These are phyloP conservation scores for Triplophysa yarkandensis DNA, from an alignment of 2,797 vertebrate species.

Conservation along the genomic window DNA sequence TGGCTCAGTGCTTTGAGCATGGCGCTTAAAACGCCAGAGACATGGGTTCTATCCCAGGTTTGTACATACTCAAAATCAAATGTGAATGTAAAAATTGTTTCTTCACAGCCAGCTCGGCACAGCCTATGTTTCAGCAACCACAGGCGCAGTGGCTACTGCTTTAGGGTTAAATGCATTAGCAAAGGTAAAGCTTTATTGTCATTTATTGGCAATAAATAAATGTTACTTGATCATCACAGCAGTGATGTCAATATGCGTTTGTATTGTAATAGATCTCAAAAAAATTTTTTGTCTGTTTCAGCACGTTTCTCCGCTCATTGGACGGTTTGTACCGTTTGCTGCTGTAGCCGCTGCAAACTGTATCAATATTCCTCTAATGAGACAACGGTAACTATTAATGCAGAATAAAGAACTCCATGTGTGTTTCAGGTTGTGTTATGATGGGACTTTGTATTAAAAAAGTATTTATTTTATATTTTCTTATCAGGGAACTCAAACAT, in stretches of 20 bases:
- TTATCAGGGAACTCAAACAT: constrained; percentile 86
- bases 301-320: constrained; percentile 91
- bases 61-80: no score
- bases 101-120: constrained; percentile 91
- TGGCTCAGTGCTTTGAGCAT: no score
- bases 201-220: neutral
- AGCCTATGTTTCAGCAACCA: constrained; percentile 95
- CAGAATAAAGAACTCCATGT: neutral
- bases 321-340: constrained; percentile 96
- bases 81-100: no score
- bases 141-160: constrained; percentile 92
- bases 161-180: constrained; percentile 94
- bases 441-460: neutral
- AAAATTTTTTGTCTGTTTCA: constrained; percentile 67
- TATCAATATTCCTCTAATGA: constrained; percentile 98
- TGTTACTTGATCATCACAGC: neutral
- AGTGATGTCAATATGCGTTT: neutral
- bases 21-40: no score
- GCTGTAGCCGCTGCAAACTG: constrained; percentile 98
- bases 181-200: constrained; percentile 81
- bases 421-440: neutral
- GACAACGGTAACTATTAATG: constrained; percentile 84
- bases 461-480: constrained; percentile 6
- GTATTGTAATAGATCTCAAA: constrained; percentile 13
- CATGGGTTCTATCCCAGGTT: no score